Base-by-base conservation (phyloP, 2,797 vertebrate genomes). In the Propithecus deckenii region DNA sequence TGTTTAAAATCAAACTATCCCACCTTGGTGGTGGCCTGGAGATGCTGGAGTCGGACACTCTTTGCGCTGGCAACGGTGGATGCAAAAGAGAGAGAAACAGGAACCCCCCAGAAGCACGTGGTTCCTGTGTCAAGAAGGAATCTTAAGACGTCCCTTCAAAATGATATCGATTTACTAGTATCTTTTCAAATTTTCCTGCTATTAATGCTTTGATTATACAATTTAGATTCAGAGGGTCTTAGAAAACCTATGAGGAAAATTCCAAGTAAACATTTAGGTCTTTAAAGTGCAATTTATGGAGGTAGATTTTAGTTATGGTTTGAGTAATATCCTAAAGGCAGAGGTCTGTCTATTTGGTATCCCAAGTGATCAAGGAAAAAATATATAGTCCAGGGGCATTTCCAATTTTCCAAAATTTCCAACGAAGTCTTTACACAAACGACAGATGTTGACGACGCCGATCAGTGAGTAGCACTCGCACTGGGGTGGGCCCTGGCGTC, bases 301-400 rank as follows among this genome's bases (percentile, higher is more conserved):
- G 87, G 63, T 10, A 86, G 86, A 87, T 95, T 94, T 97, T 91
- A 97, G 98, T 80, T 81, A 88, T 81, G 96, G 96, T 28, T 83
- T 59, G 65, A 83, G 22, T 41, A 79, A 81, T 75, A 41, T 20
- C 50, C 48, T 90, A 30, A 89, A 59, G 69, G 97, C 97, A 92
- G 46, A 38, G 88, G 97, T 98, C 95, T 97, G 86, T 7, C 98
- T 97, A 86, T 8, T 98, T 97, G 55, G 74, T 71, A 98, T 98
- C 98, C 97, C 91, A 41, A 92, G 38, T 13, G 86, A 57, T 91
- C 96, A 97, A 96, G 95, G 96, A 98, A 97, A 87, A 97, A 78
- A 96, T 78, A 83, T 35, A 87, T 48, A 48, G 46, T 63, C 92
- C 85, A 94, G 90, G 90, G 96, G 95, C 79, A 97, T 78, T 97